A percentile compares a stretch with the other conserved stretches of the same genome.
phyloP scores from a whole-genome alignment of 2,888 invertebrate genomes.

The Hydrotaea cyrtoneurina region DNA sequence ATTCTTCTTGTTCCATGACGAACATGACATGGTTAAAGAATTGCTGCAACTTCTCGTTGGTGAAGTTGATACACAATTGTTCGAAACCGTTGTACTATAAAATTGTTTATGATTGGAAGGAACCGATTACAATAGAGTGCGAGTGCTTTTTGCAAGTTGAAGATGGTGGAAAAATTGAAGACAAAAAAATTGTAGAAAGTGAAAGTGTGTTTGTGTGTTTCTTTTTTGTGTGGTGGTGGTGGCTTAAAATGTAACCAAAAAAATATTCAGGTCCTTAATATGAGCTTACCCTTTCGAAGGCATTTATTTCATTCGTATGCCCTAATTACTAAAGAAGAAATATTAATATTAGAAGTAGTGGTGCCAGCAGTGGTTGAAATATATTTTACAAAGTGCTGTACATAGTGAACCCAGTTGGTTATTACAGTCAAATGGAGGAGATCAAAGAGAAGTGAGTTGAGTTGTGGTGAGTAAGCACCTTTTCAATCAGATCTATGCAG shows the following conservation, averaged over 20 bases:
- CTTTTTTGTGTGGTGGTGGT: no score
- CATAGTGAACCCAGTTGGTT: background rate
- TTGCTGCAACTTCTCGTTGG: slow-evolving; percentile 99
- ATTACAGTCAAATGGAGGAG: background rate
- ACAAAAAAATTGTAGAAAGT: background rate
- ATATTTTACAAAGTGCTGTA: background rate
- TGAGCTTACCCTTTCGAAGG: no score
- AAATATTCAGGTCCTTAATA: no score
- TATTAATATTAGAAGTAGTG: background rate
- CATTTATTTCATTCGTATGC: no score
- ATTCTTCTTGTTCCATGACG: slow-evolving; percentile 99
- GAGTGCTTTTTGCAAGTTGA: slow-evolving; percentile 48
- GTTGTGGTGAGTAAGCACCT: slow-evolving; percentile 84
- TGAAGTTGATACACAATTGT: slow-evolving; percentile 99
- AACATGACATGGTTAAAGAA: slow-evolving; percentile 99
- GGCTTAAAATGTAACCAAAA: no score
- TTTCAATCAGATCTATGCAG: slow-evolving; percentile 99
- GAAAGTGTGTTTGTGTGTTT: slow-evolving; percentile 20
- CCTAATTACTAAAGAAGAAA: background rate
- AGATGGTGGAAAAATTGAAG: no score
- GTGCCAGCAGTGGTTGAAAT: slow-evolving; percentile 30
- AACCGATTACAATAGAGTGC: background rate
- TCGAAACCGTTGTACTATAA: slow-evolving; percentile 97
- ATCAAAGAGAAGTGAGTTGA: slow-evolving; percentile 19
- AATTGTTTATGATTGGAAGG: slow-evolving; percentile 38